Evolutionary conservation across 2,113 vertebrate genomes (phyloP).

Genomic region (Mustela lutreola): DNA sequence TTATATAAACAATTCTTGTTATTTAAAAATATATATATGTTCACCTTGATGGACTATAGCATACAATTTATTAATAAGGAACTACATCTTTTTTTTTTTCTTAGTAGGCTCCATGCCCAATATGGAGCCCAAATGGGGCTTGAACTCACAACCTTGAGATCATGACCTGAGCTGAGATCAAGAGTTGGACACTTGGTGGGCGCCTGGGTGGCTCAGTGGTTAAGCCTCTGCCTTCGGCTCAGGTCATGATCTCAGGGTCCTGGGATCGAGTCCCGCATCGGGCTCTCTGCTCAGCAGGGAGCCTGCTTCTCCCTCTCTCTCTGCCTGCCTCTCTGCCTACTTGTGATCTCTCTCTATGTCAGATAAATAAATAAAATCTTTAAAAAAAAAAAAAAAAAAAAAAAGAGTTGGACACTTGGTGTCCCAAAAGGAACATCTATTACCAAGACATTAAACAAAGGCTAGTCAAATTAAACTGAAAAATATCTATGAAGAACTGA

Average conservation of each 20-base stretch:
- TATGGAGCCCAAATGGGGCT: not conserved
- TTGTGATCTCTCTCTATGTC: no score
- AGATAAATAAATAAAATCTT: no score
- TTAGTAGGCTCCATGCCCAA: not conserved
- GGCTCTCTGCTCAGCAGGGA: no score
- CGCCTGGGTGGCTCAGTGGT: no score
- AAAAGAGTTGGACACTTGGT: not conserved
- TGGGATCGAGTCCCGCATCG: no score
- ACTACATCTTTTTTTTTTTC: not conserved
- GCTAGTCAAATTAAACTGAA: constrained; percentile 1
- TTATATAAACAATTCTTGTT: not conserved
- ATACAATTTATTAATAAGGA: constrained; percentile 33
- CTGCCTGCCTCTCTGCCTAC: no score
- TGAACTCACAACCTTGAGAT: not conserved
- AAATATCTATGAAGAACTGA: constrained; percentile 63
- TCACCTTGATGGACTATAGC: not conserved
- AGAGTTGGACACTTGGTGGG: not conserved
- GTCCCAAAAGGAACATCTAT: not conserved
- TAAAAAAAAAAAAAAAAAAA: no score
- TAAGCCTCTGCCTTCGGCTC: no score
- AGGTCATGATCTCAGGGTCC: no score
- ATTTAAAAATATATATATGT: not conserved
- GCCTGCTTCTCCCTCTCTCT: no score
- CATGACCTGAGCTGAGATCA: not conserved
- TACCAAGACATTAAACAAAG: not conserved